A percentile compares a stretch with the other conserved stretches of the same genome.
Conservation (phyloP, 2,113 vertebrate species). For the Oryzias celebensis region DNA sequence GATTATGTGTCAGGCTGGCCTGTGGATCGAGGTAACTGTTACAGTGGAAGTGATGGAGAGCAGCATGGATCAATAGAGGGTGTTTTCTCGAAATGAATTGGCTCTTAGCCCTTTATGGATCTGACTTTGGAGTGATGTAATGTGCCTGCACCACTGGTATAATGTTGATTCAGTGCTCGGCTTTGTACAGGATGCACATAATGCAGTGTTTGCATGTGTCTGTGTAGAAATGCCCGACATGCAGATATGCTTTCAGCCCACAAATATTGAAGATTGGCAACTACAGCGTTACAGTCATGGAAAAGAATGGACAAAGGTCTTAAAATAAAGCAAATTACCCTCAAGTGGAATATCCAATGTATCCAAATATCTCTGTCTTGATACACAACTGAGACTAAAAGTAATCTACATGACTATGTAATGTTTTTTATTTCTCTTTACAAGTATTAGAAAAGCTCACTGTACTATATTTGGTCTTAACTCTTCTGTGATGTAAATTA, state of each 20-base stretch:
- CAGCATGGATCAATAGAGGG: conserved; percentile 69
- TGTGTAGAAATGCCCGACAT: neutral
- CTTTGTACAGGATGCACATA: conserved; percentile 13
- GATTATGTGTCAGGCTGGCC: conserved; percentile 63
- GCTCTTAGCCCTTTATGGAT: conserved; percentile 73
- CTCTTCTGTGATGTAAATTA: too few species aligned
- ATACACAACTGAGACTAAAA: too few species aligned
- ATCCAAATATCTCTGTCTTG: too few species aligned
- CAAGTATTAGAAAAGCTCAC: too few species aligned
- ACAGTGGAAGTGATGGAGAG: conserved; percentile 70
- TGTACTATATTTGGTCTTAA: too few species aligned
- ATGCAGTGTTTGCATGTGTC: conserved; percentile 1
- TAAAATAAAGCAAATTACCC: too few species aligned
- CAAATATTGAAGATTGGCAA: neutral
- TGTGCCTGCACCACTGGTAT: conserved; percentile 47
- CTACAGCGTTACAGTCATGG: too few species aligned
- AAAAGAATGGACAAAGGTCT: too few species aligned
- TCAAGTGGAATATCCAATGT: too few species aligned
- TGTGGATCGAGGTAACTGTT: conserved; percentile 66
- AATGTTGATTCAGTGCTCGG: conserved; percentile 59
- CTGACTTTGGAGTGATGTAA: conserved; percentile 66
- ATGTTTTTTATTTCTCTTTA: too few species aligned
- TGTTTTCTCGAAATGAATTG: conserved; percentile 76
- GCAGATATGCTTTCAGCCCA: neutral
- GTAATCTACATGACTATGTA: too few species aligned